Base-by-base conservation (phyloP, 2,888 invertebrate genomes). In the Ochlodes sylvanus region DNA sequence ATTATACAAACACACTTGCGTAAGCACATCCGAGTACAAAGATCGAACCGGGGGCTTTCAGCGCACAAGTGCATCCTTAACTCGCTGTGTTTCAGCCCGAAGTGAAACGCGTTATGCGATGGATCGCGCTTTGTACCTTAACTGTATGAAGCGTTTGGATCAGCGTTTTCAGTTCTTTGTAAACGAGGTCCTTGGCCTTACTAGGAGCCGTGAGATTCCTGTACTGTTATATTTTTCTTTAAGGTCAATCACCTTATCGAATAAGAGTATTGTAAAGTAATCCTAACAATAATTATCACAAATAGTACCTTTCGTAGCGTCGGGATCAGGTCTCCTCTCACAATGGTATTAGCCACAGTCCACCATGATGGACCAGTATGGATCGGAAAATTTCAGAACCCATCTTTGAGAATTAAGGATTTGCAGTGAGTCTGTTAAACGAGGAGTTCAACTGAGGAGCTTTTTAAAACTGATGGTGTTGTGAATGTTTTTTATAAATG, bases 31-130 rank as follows among this genome's bases (percentile, higher is more conserved):
- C 14, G 21, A 63, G 54, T 27, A 42, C 32, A 2, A 21, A 21
- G 41, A 63, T 63, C 21, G 42, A 58, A 44, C n/a, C 19, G 34
- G 55, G 32, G 55, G 63, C 63, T 63, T 63, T 63, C 44, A 56
- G 7, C 27, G n/a, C 17, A 27, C 55, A 44, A 56, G 55, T 42
- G 62, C n/a, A 15, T 52, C 62, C 52, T 63, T 21, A 7, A 27
- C 38, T 34, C 19, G n/a, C 1, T 27, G 27, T 27, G 44, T 21
- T 58, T 34, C 12, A n/a, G 12, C 5, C 10, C 15, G 27, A 12
- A 32, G 54, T 17, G 32, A 21, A 27, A 42, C 12, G 42, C 63
- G 54, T 27, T 52, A 62, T 52, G 19, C 61, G 61, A 50, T 27
- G 21, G 19, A 15, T 10, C n/a, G 42, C 15, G 27, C 63, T 54